Evolutionary conservation across 2,888 invertebrate genomes (phyloP), one percentile per base, ranked within the genome.

Genomic region (Rhingia rostrata): DNA sequence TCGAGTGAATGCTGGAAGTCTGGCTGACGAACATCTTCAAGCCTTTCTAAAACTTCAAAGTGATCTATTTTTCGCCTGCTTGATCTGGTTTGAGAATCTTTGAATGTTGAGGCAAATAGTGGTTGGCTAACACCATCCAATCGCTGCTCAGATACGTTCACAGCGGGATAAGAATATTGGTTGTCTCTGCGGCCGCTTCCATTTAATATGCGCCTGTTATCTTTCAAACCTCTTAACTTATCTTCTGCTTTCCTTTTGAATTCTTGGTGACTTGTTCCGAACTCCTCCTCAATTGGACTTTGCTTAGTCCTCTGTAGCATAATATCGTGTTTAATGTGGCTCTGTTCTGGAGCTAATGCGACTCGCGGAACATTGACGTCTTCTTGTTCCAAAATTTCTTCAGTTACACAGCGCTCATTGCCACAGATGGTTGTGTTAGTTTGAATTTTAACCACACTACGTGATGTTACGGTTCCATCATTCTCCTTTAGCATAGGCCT

Each of bases 321-420:
- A 22, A 22, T 2, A 22, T 22, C 22, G 22, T 22, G 22, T 2
- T 22, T 22, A 22, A 22, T 22, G 22, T 22, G 22, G 22, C 22
- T 22, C 22, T 22, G 22, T 2, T 22, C 22, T 22, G 22, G 22
- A 22, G 22, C 22, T 22, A 22, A 22, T 2, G 30, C 22, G 1
- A 5, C 14, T n/a, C 49, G 43, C 4, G 53, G 9, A 10, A 84
- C 33, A 2, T 75, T 67, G 0, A 84, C 10, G 14, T 84, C 70
- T 22, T 80, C 70, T 47, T 58, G 14, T 60, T 84, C 80, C 4
- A 80, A 47, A 9, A 80, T 4, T 14, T 84, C 64, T 64, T 84
- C 75, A 6, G 54, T 70, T 9, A 84, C 75, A n/a, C 64, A 37
- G 0, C 84, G 58, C 30, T 54, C 64, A 14, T 39, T 54, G 0